A percentile compares a stretch with the other conserved stretches of the same genome.
These are phyloP conservation scores for Noturus placidus DNA, from an alignment of 2,113 vertebrate species.

Conservation along the genomic window DNA sequence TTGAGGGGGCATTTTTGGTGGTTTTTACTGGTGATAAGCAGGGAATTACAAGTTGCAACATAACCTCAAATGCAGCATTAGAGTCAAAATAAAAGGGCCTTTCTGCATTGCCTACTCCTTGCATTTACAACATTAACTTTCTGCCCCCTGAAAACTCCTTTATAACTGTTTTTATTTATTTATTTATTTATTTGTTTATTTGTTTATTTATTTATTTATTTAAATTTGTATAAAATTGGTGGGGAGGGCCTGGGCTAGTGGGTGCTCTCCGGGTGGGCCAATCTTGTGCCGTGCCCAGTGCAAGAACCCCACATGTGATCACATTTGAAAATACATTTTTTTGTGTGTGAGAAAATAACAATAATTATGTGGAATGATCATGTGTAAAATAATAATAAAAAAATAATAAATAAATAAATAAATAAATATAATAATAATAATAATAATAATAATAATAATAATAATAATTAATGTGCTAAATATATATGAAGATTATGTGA, in stretches of 20 bases:
- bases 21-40: not conserved
- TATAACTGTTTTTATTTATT: not conserved
- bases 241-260: not conserved
- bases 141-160: not conserved
- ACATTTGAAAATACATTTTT: not conserved
- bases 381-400: too few species aligned
- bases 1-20: not conserved
- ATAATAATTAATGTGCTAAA: not conserved
- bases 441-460: too few species aligned
- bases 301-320: not conserved
- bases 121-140: not conserved
- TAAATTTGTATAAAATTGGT: not conserved
- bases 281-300: not conserved
- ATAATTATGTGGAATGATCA: not conserved
- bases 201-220: too few species aligned
- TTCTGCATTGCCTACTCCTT: not conserved
- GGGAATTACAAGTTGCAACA: not conserved
- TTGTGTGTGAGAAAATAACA: not conserved
- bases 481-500: not conserved
- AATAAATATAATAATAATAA: not conserved
- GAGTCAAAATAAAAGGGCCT: not conserved
- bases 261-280: not conserved
- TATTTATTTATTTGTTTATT: too few species aligned
- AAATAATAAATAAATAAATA: too few species aligned
- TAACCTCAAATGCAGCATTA: not conserved